These are phyloP conservation scores for Petromus typicus DNA, from an alignment of 2,113 vertebrate genomes.

Conservation along the genomic window DNA sequence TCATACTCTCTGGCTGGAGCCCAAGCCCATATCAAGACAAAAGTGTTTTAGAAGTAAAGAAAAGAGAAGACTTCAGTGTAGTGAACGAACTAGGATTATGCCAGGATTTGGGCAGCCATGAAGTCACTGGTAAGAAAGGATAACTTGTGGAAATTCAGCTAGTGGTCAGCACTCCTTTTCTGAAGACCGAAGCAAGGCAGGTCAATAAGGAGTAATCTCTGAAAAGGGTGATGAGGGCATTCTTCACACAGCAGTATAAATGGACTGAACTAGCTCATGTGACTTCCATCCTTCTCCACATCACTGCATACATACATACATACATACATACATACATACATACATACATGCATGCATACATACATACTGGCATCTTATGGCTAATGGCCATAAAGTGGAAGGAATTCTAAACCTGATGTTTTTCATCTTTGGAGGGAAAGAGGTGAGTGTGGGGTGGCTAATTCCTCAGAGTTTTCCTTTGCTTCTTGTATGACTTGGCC, in stretches of 20 bases:
- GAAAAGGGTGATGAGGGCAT: not conserved
- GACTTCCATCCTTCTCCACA: not conserved
- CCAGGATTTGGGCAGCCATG: not conserved
- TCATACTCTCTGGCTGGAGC: not conserved
- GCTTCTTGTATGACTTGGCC: not conserved
- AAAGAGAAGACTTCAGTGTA: not conserved
- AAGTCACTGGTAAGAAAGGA: not conserved
- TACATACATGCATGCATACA: not conserved
- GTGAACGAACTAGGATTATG: not conserved
- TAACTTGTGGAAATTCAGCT: not conserved
- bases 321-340: not conserved
- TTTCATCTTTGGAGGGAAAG: not conserved
- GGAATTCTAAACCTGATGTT: not conserved
- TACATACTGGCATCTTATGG: not conserved
- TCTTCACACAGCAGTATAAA: not conserved
- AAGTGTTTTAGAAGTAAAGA: constrained; percentile 4
- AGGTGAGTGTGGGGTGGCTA: not conserved
- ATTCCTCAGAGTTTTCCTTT: not conserved
- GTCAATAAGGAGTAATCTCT: not conserved
- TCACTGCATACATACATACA: not conserved
- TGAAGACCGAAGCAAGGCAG: not conserved
- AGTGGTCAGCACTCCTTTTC: not conserved
- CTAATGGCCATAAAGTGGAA: not conserved
- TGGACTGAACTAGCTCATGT: not conserved
- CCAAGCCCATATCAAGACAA: not conserved